These are phyloP conservation scores for Aphaenogaster floridana DNA, from an alignment of 1,140 invertebrate species.

Conservation along the genomic window DNA sequence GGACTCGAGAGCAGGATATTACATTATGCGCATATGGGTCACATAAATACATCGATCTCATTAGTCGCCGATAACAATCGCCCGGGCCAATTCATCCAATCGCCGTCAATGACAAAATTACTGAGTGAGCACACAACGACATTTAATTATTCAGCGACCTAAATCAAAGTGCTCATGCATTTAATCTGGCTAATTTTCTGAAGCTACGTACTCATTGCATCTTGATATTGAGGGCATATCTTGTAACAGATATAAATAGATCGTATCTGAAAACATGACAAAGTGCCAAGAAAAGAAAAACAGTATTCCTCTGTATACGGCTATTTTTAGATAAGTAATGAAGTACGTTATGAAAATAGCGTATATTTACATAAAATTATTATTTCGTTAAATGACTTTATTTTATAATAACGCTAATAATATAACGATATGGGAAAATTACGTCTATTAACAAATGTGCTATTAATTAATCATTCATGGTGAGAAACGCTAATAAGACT, in stretches of 20 bases:
- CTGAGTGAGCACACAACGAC: conserved; percentile 21
- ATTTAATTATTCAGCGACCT: conserved; percentile 61
- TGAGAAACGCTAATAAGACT: conserved; percentile 49
- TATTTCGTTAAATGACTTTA: neutral
- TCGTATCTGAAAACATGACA: neutral
- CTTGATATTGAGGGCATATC: neutral
- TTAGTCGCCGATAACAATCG: conserved; percentile 77
- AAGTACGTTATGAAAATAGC: neutral
- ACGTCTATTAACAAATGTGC: neutral
- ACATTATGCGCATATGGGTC: conserved; percentile 85
- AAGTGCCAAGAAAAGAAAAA: neutral
- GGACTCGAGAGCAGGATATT: conserved; percentile 76
- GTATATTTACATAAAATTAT: conserved; percentile 9
- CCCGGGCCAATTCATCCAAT: conserved; percentile 65
- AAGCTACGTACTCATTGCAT: conserved; percentile 7
- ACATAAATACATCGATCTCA: conserved; percentile 85
- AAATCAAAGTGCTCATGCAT: conserved; percentile 51
- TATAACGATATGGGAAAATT: neutral
- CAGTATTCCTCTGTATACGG: neutral
- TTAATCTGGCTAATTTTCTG: conserved; percentile 57
- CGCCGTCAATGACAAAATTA: conserved; percentile 69
- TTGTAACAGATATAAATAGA: conserved; percentile 2
- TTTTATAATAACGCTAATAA: neutral
- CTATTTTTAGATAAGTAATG: neutral
- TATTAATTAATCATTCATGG: conserved; percentile 32